These are phyloP conservation scores for Conomelus anceps DNA, from an alignment of 2,888 invertebrate species.

Conservation along the genomic window DNA sequence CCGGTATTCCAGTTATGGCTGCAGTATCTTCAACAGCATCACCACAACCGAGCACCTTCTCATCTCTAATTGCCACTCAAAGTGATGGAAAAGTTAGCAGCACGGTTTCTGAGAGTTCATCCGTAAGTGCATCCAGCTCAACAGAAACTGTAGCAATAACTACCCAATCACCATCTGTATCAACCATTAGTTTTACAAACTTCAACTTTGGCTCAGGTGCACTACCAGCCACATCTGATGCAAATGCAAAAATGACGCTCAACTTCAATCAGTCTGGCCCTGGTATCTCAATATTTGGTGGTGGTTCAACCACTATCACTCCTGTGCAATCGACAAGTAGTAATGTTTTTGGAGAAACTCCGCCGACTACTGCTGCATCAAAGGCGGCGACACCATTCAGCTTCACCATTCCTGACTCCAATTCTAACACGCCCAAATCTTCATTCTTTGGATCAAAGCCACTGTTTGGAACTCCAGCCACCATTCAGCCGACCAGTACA, in stretches of 20 bases:
- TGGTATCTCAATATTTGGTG: constrained; percentile 29
- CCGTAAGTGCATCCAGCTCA: too few relatives aligned
- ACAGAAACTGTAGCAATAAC: too few relatives aligned
- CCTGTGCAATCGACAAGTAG: neutral
- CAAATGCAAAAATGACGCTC: neutral
- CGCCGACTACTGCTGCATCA: constrained; percentile 2
- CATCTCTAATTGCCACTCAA: neutral
- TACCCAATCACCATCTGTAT: too few relatives aligned
- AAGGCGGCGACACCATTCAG: neutral
- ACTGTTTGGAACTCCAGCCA: neutral
- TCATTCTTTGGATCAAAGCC: neutral
- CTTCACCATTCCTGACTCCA: constrained; percentile 25
- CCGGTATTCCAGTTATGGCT: neutral
- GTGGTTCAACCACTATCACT: neutral
- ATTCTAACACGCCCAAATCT: constrained; percentile 20
- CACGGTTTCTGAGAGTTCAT: neutral
- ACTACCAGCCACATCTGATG: neutral
- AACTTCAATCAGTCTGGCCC: constrained; percentile 27
- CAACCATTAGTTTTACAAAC: neutral
- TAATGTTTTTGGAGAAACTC: constrained; percentile 9
- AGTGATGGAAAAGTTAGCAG: neutral
- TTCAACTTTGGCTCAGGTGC: neutral
- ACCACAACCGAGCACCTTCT: neutral
- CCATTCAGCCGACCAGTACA: neutral
- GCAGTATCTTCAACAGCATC: neutral